Base-by-base conservation (phyloP, 1,140 invertebrate species). In the Sycophila sp. region DNA sequence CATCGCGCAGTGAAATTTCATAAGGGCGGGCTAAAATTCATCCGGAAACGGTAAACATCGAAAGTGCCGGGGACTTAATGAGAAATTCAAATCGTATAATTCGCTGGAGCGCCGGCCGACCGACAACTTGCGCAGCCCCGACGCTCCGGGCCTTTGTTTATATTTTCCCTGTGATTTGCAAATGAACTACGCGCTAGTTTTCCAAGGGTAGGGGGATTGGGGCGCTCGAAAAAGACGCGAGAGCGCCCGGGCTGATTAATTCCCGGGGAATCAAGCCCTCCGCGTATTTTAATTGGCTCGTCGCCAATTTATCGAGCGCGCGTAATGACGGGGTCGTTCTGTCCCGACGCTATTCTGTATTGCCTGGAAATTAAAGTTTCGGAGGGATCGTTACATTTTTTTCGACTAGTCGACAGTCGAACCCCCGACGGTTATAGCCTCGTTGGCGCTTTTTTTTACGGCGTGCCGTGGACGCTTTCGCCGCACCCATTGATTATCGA, bases 261-360 rank as follows among this genome's bases (percentile, higher is more conserved):
- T 65, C 63, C 22, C n/a, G n/a, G n/a, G n/a, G n/a, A n/a, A n/a
- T n/a, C n/a, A n/a, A n/a, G n/a, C n/a, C 51, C 28, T 10, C 32
- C 49, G 42, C 34, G 40, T 36, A 42, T 60, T 73, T 73, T 64
- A 73, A 64, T 71, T 73, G 71, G 71, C 71, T 22, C 49, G 15
- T 4, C 2, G 60, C 71, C 71, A 73, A 45, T 70, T 72, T 63
- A 69, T 69, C 49, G 22, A n/a, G n/a, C n/a, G 15, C 34, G 24
- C 26, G 11, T 56, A 63, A 64, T 73, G 42, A 47, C 19, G 10
- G 42, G n/a, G n/a, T n/a, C n/a, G n/a, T n/a, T n/a, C 19, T 47
- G 55, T 47, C 0, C 4, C 45, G 11, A 4, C 26, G 26, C 26
- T 6, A 28, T 28, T 11, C 26, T n/a, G 49, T 19, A 5, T 19